Evolutionary conservation across 2,888 invertebrate genomes (phyloP), one percentile per base, ranked within the genome.

Genomic region (Abrostola triplasia): DNA sequence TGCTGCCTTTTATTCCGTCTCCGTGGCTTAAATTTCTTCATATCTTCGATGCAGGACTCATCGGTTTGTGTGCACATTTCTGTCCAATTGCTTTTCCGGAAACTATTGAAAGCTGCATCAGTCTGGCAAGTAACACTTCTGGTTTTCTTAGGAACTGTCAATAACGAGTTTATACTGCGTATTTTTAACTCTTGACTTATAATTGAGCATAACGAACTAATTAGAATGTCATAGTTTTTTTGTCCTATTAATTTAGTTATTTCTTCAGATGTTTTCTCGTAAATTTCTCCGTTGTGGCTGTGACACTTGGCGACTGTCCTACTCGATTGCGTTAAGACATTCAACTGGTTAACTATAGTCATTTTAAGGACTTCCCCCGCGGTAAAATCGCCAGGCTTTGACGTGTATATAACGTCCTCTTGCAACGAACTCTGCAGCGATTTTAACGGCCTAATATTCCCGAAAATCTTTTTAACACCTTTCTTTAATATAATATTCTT

Each of bases 171-270:
- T 1, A 94, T 88, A 0, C 86, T 90, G 0, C 88, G 77, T 0
- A 93, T 79, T 77, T 88, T 91, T 1, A 88, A 69, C 49, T 93
- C 92, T 9, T 86, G 85, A 47, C 79, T 90, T 0, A 91, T 83
- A 0, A 93, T 85, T 0, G 92, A 90, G 55, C 90, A 89, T 5
- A 94, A 36, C 0, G 90, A 88, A 6, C 86, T 80, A 0, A 93
- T 86, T 0, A 93, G 62, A 0, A 79, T 80, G 35, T 92, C 88
- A 54, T 92, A 94, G 42, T 89, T 90, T 0, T 83, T 83, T 48
- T 92, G 91, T 0, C 94, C 94, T 0, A 94, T 90, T 0, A 91
- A 11, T n/a, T 80, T 81, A 0, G 84, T 81, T 0, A 93, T 65
- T 35, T 77, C 79, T 4, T 90, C 90, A 0, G 94, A 94, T 1